Evolutionary conservation across 1,140 invertebrate species (phyloP).

Genomic region (Atopsyche davidsoni): DNA sequence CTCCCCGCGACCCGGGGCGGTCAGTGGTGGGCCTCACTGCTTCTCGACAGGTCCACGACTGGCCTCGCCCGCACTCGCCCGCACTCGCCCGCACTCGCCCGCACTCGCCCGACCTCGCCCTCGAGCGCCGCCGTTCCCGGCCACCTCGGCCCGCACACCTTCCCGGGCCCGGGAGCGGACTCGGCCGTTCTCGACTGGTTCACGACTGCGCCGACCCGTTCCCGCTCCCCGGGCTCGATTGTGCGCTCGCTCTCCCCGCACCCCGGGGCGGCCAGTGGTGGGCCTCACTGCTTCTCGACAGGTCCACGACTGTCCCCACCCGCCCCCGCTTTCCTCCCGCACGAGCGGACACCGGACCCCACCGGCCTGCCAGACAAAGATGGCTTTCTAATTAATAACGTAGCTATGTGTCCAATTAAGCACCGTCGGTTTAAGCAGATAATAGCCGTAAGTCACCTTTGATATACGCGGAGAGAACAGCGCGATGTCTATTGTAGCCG

Average conservation of each 20-base stretch:
- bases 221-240: background rate
- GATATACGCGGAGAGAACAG: too few species aligned
- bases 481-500: too few species aligned
- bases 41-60: slow-evolving; percentile 31
- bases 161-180: background rate
- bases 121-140: too few species aligned
- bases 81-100: too few species aligned
- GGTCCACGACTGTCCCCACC: slow-evolving; percentile 27
- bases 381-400: too few species aligned
- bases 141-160: too few species aligned
- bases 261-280: slow-evolving; percentile 24
- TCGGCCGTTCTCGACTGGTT: background rate
- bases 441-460: too few species aligned
- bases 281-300: slow-evolving; percentile 31
- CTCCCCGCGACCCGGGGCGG: slow-evolving; percentile 11
- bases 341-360: too few species aligned
- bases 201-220: background rate
- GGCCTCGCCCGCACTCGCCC: slow-evolving; percentile 14
- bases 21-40: slow-evolving; percentile 29
- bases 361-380: too few species aligned
- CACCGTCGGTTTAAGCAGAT: too few species aligned
- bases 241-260: background rate
- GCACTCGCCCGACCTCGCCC: too few species aligned
- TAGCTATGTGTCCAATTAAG: too few species aligned
- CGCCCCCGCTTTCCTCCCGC: slow-evolving; percentile 8